phyloP scores from a whole-genome alignment of 2,888 invertebrate species.

The Halictus quadricinctus region DNA sequence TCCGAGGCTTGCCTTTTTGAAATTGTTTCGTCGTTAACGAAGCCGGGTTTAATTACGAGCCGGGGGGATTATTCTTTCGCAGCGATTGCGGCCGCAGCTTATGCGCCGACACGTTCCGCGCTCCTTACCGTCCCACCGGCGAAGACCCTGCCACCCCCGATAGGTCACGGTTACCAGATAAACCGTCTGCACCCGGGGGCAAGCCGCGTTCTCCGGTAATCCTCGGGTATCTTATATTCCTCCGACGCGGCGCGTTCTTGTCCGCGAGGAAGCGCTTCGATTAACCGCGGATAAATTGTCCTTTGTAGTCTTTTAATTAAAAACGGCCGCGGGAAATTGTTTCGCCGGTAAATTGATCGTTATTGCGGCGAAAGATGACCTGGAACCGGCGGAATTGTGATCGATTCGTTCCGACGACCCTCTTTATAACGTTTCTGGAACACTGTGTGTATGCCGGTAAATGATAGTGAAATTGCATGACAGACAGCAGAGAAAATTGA shows the following conservation, averaged over 20 bases:
- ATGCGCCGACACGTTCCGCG: constrained; percentile 31
- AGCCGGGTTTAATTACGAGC: constrained; percentile 26
- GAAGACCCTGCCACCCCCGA: background rate
- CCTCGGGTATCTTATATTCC: constrained; percentile 14
- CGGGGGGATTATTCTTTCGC: constrained; percentile 28
- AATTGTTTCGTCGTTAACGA: constrained; percentile 25
- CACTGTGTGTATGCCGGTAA: background rate
- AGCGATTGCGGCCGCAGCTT: constrained; percentile 10
- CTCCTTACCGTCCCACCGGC: constrained; percentile 7
- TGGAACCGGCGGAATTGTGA: background rate
- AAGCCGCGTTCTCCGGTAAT: constrained; percentile 1
- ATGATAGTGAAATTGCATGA: background rate
- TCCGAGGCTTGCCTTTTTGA: background rate
- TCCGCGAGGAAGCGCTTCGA: background rate
- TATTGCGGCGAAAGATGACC: background rate
- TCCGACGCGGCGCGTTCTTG: background rate
- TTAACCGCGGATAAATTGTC: constrained; percentile 12
- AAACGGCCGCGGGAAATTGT: background rate
- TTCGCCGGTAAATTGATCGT: constrained; percentile 3
- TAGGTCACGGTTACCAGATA: constrained; percentile 37
- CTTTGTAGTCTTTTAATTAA: constrained; percentile 14
- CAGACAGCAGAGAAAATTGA: too few relatives aligned
- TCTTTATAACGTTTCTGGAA: background rate
- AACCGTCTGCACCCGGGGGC: background rate
- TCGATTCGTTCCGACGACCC: background rate